Conservation (phyloP, 2,888 invertebrate genomes). For the Rhagonycha fulva region DNA sequence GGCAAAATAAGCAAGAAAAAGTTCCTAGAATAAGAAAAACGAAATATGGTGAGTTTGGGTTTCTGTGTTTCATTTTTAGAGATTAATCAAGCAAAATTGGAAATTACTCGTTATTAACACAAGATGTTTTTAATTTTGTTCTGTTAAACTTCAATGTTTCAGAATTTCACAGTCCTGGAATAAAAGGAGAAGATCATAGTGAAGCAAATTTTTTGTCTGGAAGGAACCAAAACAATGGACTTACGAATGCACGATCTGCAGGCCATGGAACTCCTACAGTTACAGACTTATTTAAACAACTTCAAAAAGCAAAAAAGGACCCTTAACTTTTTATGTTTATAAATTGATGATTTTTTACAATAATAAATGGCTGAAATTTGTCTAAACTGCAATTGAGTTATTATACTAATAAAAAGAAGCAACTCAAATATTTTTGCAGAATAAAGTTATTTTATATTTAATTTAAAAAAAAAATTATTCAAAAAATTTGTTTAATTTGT, state of each 20-base stretch:
- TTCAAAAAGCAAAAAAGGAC: not conserved
- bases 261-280: not conserved
- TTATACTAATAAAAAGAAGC: too few relatives aligned
- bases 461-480: too few relatives aligned
- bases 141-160: too few relatives aligned
- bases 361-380: not conserved
- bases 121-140: too few relatives aligned
- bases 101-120: not conserved
- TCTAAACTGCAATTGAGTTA: not conserved
- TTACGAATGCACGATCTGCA: not conserved
- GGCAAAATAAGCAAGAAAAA: not conserved
- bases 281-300: not conserved
- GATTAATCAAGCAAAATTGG: too few relatives aligned
- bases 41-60: not conserved
- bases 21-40: not conserved
- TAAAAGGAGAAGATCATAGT: not conserved
- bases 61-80: too few relatives aligned
- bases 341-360: not conserved
- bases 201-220: not conserved
- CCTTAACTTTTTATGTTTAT: not conserved
- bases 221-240: not conserved
- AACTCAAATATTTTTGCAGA: not conserved
- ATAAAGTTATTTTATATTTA: too few relatives aligned
- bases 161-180: conserved; percentile 6
- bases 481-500: too few relatives aligned